Evolutionary conservation across 2,113 vertebrate species (phyloP), one percentile per base, ranked within the genome.

Genomic region (Theristicus caerulescens): DNA sequence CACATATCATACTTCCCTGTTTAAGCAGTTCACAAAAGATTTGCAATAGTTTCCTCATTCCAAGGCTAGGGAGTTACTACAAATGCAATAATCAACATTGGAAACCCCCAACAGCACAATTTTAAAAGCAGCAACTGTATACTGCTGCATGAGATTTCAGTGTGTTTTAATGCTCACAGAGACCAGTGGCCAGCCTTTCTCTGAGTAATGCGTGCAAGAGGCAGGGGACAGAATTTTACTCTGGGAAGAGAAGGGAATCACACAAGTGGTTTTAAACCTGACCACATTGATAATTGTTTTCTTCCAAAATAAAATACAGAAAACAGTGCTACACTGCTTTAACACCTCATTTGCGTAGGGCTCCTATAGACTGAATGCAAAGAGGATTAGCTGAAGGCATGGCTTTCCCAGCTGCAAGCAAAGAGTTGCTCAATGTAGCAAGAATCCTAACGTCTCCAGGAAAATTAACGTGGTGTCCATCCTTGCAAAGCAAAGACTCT

Each of bases 161-260:
- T 6, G 29, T 55, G 18, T 8, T 61, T 71, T 31, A 52, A 8
- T 36, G 34, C 5, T 57, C 59, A 15, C 16, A 76, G 42, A 47
- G 25, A 70, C 22, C 27, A 36, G 27, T 2, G 6, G 16, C 17
- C 46, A 80, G 26, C 20, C 42, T 66, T 49, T 64, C 22, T 16
- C 44, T 24, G 17, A 82, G 69, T 4, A 38, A 25, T 3, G 4
- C 0, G 0, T 16, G 25, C 38, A 64, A 40, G 14, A 49, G 29
- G 9, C 57, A 44, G 38, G 15, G 55, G 6, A 49, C 0, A 0
- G 24, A 59, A 47, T 11, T 49, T 74, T 25, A n/a, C 40, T 64
- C 26, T n/a, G n/a, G 38, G 38, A 72, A 49, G 55, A 79, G 14
- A 47, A 20, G 24, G 15, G 19, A 11, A 36, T 77, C 57, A 26